These are phyloP conservation scores for Alauda arvensis DNA, from an alignment of 2,797 vertebrate genomes.

Conservation along the genomic window DNA sequence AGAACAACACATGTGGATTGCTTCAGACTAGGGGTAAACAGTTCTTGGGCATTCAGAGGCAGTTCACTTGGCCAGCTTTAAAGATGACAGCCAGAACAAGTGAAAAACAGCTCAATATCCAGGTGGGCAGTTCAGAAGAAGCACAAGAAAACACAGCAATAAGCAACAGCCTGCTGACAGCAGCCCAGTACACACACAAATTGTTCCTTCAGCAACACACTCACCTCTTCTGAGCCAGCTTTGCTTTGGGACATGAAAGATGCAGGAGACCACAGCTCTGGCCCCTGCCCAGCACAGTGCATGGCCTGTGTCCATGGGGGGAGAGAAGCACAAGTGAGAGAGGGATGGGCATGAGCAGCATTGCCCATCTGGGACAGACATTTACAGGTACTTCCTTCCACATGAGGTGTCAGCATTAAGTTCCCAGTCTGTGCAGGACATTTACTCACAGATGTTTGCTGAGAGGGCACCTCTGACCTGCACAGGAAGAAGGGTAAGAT, in stretches of 20 bases:
- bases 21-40: not conserved
- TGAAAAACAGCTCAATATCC: not conserved
- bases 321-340: not conserved
- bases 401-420: not conserved
- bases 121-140: not conserved
- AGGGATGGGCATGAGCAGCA: not conserved
- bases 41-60: not conserved
- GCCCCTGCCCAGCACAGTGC: not conserved
- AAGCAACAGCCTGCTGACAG: not conserved
- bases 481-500: not conserved
- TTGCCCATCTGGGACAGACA: not conserved
- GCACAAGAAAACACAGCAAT: not conserved
- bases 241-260: constrained; percentile 62
- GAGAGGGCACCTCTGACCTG: not conserved
- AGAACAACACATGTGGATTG: not conserved
- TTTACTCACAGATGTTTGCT: not conserved
- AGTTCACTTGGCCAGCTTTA: not conserved
- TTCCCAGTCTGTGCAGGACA: not conserved
- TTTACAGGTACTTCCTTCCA: not conserved
- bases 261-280: constrained; percentile 72
- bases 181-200: not conserved
- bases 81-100: not conserved
- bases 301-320: fast-evolving
- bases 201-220: not conserved
- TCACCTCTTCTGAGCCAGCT: constrained; percentile 17